These are phyloP conservation scores for Abrostola tripartita DNA, from an alignment of 2,888 invertebrate genomes.

Conservation along the genomic window DNA sequence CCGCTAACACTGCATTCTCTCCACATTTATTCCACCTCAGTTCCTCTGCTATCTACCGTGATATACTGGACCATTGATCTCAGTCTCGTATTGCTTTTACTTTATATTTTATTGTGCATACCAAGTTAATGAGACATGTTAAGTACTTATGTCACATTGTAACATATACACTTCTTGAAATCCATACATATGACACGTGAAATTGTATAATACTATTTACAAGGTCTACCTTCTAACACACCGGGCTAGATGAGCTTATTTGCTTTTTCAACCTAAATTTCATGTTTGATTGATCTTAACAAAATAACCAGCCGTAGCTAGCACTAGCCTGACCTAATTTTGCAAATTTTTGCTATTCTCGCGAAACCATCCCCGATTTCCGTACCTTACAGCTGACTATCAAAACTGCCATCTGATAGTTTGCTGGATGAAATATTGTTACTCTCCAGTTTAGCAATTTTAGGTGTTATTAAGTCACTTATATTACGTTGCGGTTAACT, in stretches of 20 bases:
- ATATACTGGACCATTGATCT: conserved; percentile 4
- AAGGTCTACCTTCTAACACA: neutral
- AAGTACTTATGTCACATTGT: too few relatives aligned
- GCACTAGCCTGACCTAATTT: conserved; percentile 50
- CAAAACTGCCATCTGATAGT: conserved; percentile 35
- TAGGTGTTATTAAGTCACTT: neutral
- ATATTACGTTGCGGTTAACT: neutral
- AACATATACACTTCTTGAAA: too few relatives aligned
- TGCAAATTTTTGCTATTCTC: conserved; percentile 44
- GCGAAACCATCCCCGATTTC: conserved; percentile 31
- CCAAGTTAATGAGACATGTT: too few relatives aligned
- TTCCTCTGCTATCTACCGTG: conserved; percentile 1
- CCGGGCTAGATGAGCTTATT: neutral
- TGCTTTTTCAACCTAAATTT: conserved; percentile 23
- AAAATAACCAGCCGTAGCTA: conserved; percentile 38
- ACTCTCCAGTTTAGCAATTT: conserved; percentile 15
- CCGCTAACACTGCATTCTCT: conserved; percentile 5
- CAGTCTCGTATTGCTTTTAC: neutral
- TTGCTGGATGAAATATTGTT: conserved; percentile 31
- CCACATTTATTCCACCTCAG: conserved; percentile 5
- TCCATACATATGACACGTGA: too few relatives aligned
- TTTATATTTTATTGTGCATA: neutral
- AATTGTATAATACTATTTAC: neutral
- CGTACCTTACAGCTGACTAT: conserved; percentile 50
- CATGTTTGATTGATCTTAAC: conserved; percentile 35